Evolutionary conservation across 2,888 invertebrate genomes (phyloP), one percentile per base, ranked within the genome.

Genomic region (Diogma glabrata): DNA sequence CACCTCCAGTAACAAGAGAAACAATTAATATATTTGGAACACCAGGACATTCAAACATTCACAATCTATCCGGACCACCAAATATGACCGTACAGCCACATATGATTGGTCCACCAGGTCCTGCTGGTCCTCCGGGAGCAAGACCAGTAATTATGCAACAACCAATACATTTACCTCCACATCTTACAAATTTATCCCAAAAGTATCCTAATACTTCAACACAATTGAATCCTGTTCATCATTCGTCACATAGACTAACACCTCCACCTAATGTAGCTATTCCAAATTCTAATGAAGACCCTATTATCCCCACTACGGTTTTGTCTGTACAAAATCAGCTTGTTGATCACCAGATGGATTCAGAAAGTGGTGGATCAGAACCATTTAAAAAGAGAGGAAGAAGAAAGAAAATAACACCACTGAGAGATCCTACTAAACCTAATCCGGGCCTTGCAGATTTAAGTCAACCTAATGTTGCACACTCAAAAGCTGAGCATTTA

Each of bases 391-490:
- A 69, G 3, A 62, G 70, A 1, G 70, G 70, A 3, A 59, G 70
- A 1, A 60, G 70, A 54, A 70, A 70, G 64, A 70, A 70, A 57
- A 67, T 69, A 2, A 70, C 70, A 1, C 70, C 70, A 1, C 49
- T 70, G 33, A 62, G 64, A 57, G 73, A 61, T 70, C 16, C 19
- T 4, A 26, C 19, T n/a, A 40, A 19, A 12, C 24, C 49, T 17
- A 14, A 19, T 10, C 22, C 38, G 7, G 20, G 20, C 4, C 23
- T 47, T n/a, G 46, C 47, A 40, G 48, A 38, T 22, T 14, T 36
- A 17, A 43, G 23, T 12, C 24, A 46, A 36, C 9, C 46, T 17
- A n/a, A 43, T 16, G 14, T 12, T n/a, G 16, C 45, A n/a, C 16
- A 23, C 22, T 10, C 46, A 12, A 49, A 49, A 45, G 16, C 23